Base-by-base conservation (phyloP, 2,888 invertebrate genomes). In the Cryptophagus acutangulus region DNA sequence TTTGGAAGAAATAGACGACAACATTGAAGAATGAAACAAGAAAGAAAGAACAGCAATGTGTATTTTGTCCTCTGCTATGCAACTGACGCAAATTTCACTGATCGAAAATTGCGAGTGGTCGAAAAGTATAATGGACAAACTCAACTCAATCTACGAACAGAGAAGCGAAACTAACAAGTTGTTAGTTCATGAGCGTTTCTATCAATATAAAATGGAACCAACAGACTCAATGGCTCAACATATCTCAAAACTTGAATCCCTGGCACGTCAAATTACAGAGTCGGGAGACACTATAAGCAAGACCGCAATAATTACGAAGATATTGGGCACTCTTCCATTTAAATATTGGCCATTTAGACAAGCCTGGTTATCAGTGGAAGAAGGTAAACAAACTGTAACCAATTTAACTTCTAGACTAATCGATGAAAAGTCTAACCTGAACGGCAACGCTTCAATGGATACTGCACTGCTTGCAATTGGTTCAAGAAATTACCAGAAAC, bases 91-190 rank as follows among this genome's bases (percentile, higher is more conserved):
- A 33, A 54, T 56, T 14, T 45, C 48, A 2, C 33, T 56, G 5
- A 41, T 56, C 2, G 54, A 58, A 43, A 55, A 49, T 30, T 56
- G 55, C 41, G 42, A 49, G 16, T 40, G 46, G 3, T 36, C 51
- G 0, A 48, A 51, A 36, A 46, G 55, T 40, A 46, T 58, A 1
- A 2, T 52, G 6, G 34, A 53, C 12, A 55, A 49, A 26, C 20
- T 58, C 10, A 48, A 49, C 17, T 31, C 45, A 8, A 54, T 54
- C 13, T 54, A 48, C 24, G 14, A 38, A 14, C 39, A 40, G 20
- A 54, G 51, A 33, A 43, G 48, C 1, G 53, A 51, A 40, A 33
- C 41, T 0, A 57, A 52, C 31, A 57, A 56, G 35, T 56, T 57
- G 52, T 12, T 56, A 9, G 34, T 43, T 2, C 52, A 57, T 8